phyloP scores from a whole-genome alignment of 2,113 vertebrate genomes.

The Daphoenositta chrysoptera region DNA sequence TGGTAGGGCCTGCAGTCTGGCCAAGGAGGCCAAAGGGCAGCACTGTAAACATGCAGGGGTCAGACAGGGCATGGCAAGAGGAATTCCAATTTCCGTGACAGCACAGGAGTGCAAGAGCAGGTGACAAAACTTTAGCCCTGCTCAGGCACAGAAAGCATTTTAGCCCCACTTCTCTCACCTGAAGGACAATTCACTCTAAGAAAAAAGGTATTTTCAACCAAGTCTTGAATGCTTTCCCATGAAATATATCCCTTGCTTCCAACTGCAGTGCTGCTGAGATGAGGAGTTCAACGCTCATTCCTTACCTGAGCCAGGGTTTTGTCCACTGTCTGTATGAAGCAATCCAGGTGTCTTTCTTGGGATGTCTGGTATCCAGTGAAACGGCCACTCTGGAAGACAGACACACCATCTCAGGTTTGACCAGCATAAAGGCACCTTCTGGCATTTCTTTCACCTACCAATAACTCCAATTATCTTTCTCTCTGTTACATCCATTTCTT shows the following conservation, averaged over 20 bases:
- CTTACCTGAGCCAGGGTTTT: slow-evolving; percentile 26
- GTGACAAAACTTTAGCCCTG: not conserved
- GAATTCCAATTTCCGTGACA: not conserved
- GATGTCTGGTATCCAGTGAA: not conserved
- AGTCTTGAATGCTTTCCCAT: not conserved
- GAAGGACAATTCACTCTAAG: not conserved
- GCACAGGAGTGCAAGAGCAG: not conserved
- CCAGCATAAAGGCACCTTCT: not conserved
- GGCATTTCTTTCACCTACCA: not conserved
- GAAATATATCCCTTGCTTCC: not conserved
- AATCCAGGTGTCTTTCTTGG: not conserved
- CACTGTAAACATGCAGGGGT: not conserved
- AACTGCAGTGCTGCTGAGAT: not conserved
- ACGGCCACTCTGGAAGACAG: not conserved
- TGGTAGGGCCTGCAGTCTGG: not conserved
- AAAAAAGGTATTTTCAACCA: not conserved
- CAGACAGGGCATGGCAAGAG: not conserved
- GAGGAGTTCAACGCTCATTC: not conserved
- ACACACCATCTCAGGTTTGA: not conserved
- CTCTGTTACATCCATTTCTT: not conserved
- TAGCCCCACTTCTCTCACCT: not conserved
- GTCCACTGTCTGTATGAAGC: not conserved
- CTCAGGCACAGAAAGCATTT: not conserved
- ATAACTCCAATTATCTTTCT: not conserved
- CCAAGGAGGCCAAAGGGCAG: not conserved